These are phyloP conservation scores for Alcis repandata DNA, from an alignment of 2,888 invertebrate species.

Conservation along the genomic window DNA sequence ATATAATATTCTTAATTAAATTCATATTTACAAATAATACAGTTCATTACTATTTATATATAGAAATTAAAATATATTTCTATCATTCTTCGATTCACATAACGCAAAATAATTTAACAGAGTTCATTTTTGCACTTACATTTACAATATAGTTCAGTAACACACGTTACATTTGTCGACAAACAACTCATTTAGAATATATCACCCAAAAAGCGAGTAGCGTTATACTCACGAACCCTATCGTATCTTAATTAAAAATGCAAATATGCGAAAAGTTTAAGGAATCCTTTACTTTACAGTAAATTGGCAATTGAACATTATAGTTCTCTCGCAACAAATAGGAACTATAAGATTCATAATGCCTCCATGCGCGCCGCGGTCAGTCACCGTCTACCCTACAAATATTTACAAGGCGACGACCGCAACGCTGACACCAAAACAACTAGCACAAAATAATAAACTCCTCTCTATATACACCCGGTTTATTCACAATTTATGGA, in stretches of 20 bases:
- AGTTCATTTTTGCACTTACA: constrained; percentile 86
- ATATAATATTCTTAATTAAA: constrained; percentile 88
- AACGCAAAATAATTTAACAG: constrained; percentile 88
- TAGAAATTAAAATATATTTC: constrained; percentile 87
- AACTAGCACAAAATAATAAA: constrained; percentile 81
- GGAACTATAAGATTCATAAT: constrained; percentile 87
- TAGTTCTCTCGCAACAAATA: constrained; percentile 86
- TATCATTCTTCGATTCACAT: constrained; percentile 87
- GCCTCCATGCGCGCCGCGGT: constrained; percentile 70
- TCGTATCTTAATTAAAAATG: constrained; percentile 85
- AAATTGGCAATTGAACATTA: constrained; percentile 86
- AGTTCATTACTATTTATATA: constrained; percentile 83
- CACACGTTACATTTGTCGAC: constrained; percentile 80
- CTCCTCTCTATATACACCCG: constrained; percentile 74
- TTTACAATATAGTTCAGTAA: constrained; percentile 85
- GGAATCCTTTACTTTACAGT: constrained; percentile 84
- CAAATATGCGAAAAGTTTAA: constrained; percentile 86
- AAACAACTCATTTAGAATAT: constrained; percentile 84
- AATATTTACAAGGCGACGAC: constrained; percentile 71
- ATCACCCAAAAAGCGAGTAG: constrained; percentile 86
- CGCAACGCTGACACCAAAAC: constrained; percentile 72
- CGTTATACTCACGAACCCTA: constrained; percentile 82
- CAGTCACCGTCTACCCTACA: constrained; percentile 46
- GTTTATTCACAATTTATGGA: constrained; percentile 77
- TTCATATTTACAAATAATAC: constrained; percentile 89